A percentile compares a stretch with the other conserved stretches of the same genome.
These are phyloP conservation scores for Apistogramma diplotaenia DNA, from an alignment of 2,113 vertebrate genomes.

Conservation along the genomic window DNA sequence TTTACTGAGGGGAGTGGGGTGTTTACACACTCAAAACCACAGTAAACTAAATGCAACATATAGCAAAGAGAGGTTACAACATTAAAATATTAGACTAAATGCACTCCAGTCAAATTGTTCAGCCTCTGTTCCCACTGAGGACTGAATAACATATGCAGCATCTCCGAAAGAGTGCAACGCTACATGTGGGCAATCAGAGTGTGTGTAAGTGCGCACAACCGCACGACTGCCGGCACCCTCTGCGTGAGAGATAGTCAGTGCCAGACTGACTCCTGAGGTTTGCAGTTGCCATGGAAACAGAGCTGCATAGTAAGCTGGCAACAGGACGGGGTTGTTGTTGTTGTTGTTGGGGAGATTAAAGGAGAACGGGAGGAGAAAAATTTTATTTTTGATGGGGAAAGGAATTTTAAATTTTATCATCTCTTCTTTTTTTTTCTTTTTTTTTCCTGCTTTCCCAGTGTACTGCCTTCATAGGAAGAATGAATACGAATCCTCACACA, in stretches of 20 bases:
- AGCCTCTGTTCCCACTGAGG: not conserved
- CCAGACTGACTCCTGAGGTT: conserved; percentile 41
- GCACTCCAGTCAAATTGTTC: not conserved
- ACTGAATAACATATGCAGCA: not conserved
- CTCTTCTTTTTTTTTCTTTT: not conserved
- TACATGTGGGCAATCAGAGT: conserved; percentile 25
- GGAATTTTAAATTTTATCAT: not conserved
- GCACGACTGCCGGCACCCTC: conserved; percentile 27
- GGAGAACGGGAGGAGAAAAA: not conserved
- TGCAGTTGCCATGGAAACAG: conserved; percentile 74
- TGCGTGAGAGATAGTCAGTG: conserved; percentile 14
- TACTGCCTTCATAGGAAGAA: not conserved
- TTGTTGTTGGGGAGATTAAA: conserved; percentile 47
- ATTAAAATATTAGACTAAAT: not conserved
- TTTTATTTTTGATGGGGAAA: conserved; percentile 41
- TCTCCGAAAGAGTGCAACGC: not conserved
- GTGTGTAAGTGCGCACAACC: not conserved
- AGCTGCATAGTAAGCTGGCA: conserved; percentile 53
- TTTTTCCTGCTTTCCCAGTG: not conserved
- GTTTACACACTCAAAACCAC: not conserved
- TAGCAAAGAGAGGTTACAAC: not conserved
- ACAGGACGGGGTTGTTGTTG: not conserved
- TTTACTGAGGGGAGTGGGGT: no score
- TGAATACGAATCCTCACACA: conserved; percentile 27
- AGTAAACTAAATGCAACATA: not conserved